Evolutionary conservation across 2,113 vertebrate species (phyloP).

Genomic region (Zosterops japonicus): DNA sequence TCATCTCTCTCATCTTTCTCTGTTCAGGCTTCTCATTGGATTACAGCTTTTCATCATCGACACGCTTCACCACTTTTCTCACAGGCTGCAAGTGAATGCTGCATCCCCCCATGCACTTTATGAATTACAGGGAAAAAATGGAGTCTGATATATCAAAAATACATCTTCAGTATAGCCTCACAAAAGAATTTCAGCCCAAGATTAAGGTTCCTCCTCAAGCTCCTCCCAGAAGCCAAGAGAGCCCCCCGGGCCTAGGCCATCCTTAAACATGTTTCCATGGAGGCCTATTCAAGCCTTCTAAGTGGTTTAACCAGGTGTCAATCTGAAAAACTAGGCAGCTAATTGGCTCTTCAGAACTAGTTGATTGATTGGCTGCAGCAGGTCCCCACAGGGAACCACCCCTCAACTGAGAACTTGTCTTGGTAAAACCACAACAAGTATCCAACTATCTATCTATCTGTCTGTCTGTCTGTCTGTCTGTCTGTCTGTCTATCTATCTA

Average conservation of each 20-base stretch:
- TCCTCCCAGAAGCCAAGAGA: not conserved
- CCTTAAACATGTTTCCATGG: not conserved
- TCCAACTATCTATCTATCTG: not conserved
- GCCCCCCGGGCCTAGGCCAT: rapidly evolving
- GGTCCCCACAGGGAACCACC: not conserved
- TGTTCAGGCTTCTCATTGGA: not conserved
- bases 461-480: not conserved
- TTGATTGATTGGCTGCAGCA: not conserved
- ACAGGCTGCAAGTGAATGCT: not conserved
- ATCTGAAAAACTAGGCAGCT: not conserved
- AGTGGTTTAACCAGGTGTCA: not conserved
- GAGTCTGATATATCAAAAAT: not conserved
- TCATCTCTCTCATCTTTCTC: not conserved
- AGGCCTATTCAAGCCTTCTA: not conserved
- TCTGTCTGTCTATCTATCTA: not conserved
- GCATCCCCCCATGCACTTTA: not conserved
- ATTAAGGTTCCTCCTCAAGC: not conserved
- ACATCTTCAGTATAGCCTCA: not conserved
- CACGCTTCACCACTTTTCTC: not conserved
- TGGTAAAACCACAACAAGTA: not conserved
- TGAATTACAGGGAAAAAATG: not conserved
- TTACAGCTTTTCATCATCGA: not conserved
- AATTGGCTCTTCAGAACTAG: not conserved
- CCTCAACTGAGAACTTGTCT: not conserved
- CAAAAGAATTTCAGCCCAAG: not conserved